phyloP scores from a whole-genome alignment of 2,797 vertebrate genomes.

The Lates japonicus region DNA sequence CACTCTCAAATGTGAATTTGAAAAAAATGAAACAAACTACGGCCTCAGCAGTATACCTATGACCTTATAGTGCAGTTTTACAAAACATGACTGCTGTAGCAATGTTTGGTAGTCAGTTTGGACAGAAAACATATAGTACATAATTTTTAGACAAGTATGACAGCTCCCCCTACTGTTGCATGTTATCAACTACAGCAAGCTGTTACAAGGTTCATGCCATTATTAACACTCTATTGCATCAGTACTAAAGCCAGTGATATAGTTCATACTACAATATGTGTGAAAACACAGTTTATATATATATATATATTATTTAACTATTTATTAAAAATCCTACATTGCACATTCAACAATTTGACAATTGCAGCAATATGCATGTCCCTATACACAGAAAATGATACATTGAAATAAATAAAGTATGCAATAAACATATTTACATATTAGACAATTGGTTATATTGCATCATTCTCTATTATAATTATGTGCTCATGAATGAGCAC shows the following conservation, averaged over 20 bases:
- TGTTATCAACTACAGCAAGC: constrained; percentile 47
- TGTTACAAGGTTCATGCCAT: constrained; percentile 26
- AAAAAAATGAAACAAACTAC: background rate
- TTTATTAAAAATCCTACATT: constrained; percentile 66
- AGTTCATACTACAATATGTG: background rate
- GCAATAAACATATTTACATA: constrained; percentile 70
- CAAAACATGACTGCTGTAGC: background rate
- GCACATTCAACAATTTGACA: constrained; percentile 50
- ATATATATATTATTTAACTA: constrained; percentile 24
- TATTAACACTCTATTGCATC: constrained; percentile 42
- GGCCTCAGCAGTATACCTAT: background rate
- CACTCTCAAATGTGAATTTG: background rate
- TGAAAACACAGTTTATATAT: background rate
- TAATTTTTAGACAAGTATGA: constrained; percentile 25
- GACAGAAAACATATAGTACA: background rate
- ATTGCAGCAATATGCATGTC: constrained; percentile 37
- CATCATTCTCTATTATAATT: constrained; percentile 33
- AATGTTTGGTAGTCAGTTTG: constrained; percentile 1
- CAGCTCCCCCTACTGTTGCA: constrained; percentile 66
- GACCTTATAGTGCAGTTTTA: background rate
- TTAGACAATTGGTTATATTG: constrained; percentile 49
- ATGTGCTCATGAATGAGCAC: constrained; percentile 19
- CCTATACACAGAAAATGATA: constrained; percentile 47
- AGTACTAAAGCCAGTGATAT: constrained; percentile 1
- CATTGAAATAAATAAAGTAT: constrained; percentile 68